Evolutionary conservation across 2,113 vertebrate genomes (phyloP).

Genomic region (Garra rufa): DNA sequence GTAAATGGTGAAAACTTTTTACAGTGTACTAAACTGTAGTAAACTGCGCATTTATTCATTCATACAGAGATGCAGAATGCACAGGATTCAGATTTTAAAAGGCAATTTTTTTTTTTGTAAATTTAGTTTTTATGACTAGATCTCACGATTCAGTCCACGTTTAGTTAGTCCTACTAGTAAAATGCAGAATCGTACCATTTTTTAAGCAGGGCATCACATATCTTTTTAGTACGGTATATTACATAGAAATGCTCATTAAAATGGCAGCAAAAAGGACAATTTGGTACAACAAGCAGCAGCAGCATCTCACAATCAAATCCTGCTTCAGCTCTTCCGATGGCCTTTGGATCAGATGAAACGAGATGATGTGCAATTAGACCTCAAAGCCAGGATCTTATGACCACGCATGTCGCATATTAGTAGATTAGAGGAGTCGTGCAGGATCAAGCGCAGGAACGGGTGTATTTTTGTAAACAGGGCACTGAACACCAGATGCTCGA

Average conservation of each 20-base stretch:
- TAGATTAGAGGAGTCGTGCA: constrained; percentile 19
- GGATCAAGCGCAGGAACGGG: background rate
- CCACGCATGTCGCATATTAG: constrained; percentile 32
- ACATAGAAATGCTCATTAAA: background rate
- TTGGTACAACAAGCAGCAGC: background rate
- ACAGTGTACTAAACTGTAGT: no score
- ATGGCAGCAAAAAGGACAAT: background rate
- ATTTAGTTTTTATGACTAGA: no score
- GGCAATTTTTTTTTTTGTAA: no score
- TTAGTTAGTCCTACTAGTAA: no score
- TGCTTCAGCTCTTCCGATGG: background rate
- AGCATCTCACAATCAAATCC: background rate
- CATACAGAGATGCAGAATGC: no score
- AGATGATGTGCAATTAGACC: constrained; percentile 5
- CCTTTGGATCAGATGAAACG: background rate
- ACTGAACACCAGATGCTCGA: constrained; percentile 1
- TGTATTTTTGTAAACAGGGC: constrained; percentile 27
- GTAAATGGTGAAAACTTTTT: no score
- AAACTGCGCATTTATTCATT: no score
- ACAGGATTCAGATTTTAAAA: no score
- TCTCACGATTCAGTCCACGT: no score
- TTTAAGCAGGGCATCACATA: no score
- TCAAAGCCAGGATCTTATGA: constrained; percentile 38
- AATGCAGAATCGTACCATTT: no score
- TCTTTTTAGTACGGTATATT: no score